Evolutionary conservation across 2,888 invertebrate genomes (phyloP), one percentile per base, ranked within the genome.

Genomic region (Bursaphelenchus okinawaensis): DNA sequence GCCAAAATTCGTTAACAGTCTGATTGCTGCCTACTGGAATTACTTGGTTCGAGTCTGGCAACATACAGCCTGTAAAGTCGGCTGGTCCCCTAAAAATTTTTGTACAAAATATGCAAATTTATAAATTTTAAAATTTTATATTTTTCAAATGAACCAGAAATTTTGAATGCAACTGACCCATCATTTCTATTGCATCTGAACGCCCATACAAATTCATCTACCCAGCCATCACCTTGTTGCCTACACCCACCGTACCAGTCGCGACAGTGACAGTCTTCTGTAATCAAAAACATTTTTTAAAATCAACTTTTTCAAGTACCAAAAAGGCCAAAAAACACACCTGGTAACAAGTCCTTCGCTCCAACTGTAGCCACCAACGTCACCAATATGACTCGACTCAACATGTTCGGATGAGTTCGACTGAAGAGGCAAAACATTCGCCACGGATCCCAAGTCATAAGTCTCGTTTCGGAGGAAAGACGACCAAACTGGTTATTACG

Each of bases 211-310:
- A 70, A 67, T 26, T 81, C 80, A 63, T 81, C 81, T 0, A 68
- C 61, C 81, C 81, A 81, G 55, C 62, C 68, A 16, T 74, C 74
- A 4, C 76, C 75, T 23, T 68, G 59, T 6, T 28, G 27, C 16
- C 71, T 66, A 55, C 81, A 81, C 7, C 62, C 64, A 1, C 81
- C 81, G 56, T 81, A 81, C 77, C 78, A 81, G 63, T 81, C 81
- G 1, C 70, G 71, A 50, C 80, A 80, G 52, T 78, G 71, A 56
- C 80, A 80, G 16, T 62, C 26, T 6, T 63, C 72, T 71, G 24
- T 23, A 71, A 61, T 1, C 2, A 26, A 19, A 12, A n/a, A 54
- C 40, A 54, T 8, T n/a, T n/a, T 54, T 8, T n/a, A 54, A 54
- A 22, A n/a, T n/a, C n/a, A 22, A n/a, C 12, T 22, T 8, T n/a